Evolutionary conservation across 53 echinoderm and acorn worm genomes (phyloP).

Genomic region (Mesocentrotus franciscanus): DNA sequence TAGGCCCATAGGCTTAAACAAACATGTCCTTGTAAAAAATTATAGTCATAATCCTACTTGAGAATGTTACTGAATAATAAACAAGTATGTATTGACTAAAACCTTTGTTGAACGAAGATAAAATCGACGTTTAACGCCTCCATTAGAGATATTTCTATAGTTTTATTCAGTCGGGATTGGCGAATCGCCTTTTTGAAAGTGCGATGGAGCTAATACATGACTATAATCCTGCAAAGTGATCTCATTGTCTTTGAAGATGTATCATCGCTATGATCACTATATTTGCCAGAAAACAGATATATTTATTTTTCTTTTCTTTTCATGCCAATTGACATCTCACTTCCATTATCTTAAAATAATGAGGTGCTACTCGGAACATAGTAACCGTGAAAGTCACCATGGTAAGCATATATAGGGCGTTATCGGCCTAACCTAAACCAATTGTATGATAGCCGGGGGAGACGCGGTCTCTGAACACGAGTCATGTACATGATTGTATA

Average conservation of each 20-base stretch:
- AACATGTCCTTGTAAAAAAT: not conserved
- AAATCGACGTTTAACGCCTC: not conserved
- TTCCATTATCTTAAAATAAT: not conserved
- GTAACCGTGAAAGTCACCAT: no score
- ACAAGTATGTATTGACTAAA: not conserved
- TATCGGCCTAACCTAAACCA: no score
- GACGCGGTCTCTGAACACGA: not conserved
- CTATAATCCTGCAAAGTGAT: no score
- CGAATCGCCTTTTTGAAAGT: no score
- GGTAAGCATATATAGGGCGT: no score
- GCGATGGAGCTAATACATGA: no score
- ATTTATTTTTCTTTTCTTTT: not conserved
- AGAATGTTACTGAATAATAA: not conserved
- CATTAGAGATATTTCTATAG: not conserved
- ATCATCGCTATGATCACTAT: no score
- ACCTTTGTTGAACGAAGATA: not conserved
- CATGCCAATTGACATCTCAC: not conserved
- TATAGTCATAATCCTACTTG: not conserved
- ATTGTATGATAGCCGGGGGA: no score
- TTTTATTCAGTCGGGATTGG: no score
- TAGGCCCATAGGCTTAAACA: not conserved
- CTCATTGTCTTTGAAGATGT: no score
- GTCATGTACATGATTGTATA: not conserved
- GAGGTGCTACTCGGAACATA: no score
- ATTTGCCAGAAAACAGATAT: no score